Evolutionary conservation across 2,113 vertebrate genomes (phyloP), one percentile per base, ranked within the genome.

Genomic region (Ammospiza caudacuta): DNA sequence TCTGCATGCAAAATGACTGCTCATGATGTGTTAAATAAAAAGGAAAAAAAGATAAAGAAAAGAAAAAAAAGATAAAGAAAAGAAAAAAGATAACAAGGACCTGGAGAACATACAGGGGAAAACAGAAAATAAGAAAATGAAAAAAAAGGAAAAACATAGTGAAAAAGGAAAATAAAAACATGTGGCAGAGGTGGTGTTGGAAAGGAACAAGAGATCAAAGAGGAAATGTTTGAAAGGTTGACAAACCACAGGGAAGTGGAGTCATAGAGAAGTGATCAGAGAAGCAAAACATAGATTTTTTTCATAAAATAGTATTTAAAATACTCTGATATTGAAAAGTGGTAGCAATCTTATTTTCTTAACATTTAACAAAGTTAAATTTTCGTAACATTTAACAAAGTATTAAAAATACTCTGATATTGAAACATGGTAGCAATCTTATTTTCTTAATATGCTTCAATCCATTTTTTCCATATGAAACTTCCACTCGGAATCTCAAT

Each of bases 21-120:
- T 52, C 1, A 1, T 11, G 12, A 1, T 64, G 12, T 29, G 21
- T 4, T 0, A 5, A 23, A 55, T 16, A 4, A 15, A 23, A 9
- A 33, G 28, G 11, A 4, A 20, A 14, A 9, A 28, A 28, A 17
- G 1, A 9, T 9, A 4, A 43, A 79, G 15, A 43, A 9, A 17
- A 29, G 14, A 4, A 52, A 41, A 35, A 70, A 70, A 29, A 31
- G 9, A 31, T 7, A 44, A n/a, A 37, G 37, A 43, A 9, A 20
- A 29, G 14, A 4, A 52, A 41, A 70, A 29, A 31, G 9, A 31
- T 7, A 44, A n/a, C 8, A 43, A 20, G 23, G 8, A 57, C 5
- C 7, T 47, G 55, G 7, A 74, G 29, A 62, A 73, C 6, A 66
- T 33, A 43, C 1, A 22, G 12, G 3, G 3, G 2, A 1, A 19